Percentiles rank a stretch among this genome's conserved stretches.
Evolutionary conservation across 2,113 vertebrate species (phyloP).

Genomic region (Myanophis thanlyinensis): DNA sequence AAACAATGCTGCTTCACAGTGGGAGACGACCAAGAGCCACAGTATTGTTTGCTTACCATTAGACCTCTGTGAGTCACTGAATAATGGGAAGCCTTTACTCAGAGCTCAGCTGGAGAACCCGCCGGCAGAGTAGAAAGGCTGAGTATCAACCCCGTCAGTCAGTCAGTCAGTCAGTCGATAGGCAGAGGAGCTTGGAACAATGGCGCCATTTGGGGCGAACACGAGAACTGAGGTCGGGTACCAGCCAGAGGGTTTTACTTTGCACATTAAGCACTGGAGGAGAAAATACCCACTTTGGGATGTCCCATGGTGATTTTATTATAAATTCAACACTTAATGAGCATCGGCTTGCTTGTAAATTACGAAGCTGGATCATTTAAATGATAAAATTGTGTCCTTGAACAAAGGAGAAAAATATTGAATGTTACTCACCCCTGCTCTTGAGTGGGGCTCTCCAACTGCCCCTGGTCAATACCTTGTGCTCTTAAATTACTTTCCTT

Average conservation of each 20-base stretch:
- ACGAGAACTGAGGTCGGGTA: neutral
- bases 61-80: neutral
- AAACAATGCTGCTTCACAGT: neutral
- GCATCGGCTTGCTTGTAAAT: neutral
- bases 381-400: neutral
- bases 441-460: constrained; percentile 40
- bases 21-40: neutral
- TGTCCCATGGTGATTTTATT: constrained; percentile 12
- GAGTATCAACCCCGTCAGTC: neutral
- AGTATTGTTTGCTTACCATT: neutral
- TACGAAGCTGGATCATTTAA: neutral
- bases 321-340: constrained; percentile 6
- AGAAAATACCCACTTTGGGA: constrained; percentile 26
- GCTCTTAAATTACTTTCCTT: constrained; percentile 31
- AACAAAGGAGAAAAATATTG: constrained; percentile 32
- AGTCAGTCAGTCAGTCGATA: too few species aligned
- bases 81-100: neutral
- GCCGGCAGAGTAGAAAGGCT: neutral
- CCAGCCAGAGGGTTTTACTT: constrained; percentile 20
- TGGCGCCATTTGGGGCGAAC: too few species aligned
- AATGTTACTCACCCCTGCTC: constrained; percentile 19
- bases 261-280: constrained; percentile 25
- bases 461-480: constrained; percentile 47
- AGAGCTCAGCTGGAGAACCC: neutral
- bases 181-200: too few species aligned